Evolutionary conservation across 53 echinoderm and acorn worm species (phyloP), one percentile per base, ranked within the genome.

Genomic region (Holothuria scabra): DNA sequence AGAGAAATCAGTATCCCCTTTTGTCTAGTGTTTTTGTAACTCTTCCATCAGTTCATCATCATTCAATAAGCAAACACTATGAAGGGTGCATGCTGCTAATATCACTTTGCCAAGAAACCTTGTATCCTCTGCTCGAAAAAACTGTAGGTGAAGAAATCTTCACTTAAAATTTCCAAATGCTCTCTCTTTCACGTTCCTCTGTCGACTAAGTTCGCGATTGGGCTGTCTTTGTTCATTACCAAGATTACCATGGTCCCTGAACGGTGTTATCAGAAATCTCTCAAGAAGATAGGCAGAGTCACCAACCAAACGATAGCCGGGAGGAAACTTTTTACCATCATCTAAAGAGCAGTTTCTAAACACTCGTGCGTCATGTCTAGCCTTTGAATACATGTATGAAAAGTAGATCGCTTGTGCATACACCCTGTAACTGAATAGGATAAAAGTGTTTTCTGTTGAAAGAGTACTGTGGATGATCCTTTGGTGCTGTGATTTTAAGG

Each of bases 211-310:
- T 68, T 81, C 71, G 32, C 49, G 80, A 30, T 87, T 87, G 60
- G 67, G 82, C 19, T 10, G n/a, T 28, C 71, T 81, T 57, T 81
- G 81, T 16, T 57, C 71, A 25, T 35, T 30, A 24, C 58, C 80
- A 5, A 87, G 38, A 21, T 87, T 33, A 12, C 87, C 82, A 82
- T 58, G 59, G n/a, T n/a, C n/a, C n/a, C n/a, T n/a, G n/a, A n/a
- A n/a, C n/a, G n/a, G n/a, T n/a, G n/a, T n/a, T n/a, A n/a, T n/a
- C n/a, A n/a, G n/a, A n/a, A n/a, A 33, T 82, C 69, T 38, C 80
- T 87, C 34, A 67, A 69, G 81, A 9, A 82, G 87, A 25, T 87
- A 82, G 70, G 87, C 82, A 28, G 80, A 81, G 56, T 87, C 87
- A 12, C 71, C 87, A 32, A 87, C 66, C 9, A 87, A 38, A 37